Base-by-base conservation (phyloP, 2,888 invertebrate genomes). In the Operophtera brumata region DNA sequence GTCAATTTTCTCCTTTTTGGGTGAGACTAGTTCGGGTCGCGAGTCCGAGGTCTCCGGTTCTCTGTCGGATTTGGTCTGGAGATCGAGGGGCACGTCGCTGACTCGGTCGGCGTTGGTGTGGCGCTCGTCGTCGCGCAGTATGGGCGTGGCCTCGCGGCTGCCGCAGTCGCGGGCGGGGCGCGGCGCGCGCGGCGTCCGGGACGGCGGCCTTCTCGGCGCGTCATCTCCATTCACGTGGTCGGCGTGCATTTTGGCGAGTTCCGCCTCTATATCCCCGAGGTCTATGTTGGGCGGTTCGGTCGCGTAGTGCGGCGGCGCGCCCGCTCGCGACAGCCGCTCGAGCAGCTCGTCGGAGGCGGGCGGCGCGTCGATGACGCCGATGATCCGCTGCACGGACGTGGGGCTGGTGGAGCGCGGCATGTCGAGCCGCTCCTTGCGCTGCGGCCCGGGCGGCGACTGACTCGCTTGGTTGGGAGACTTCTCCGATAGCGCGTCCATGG, bases 401-500 rank as follows among this genome's bases (percentile, higher is more conserved):
- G 88, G 88, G 47, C 81, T 82, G 34, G 87, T 86, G 34, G 87
- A 86, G 6, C 84, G 75, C 1, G 87, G 85, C 84, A 88, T 82
- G 62, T 88, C 85, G 28, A 86, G 75, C 3, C 88, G 77, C 59
- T 90, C 89, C 62, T 87, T 88, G 37, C 84, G 72, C 71, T 83
- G 82, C 13, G 80, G 80, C 1, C 90, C 84, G 69, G 92, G 91
- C 61, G 92, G 96, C 80, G 93, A 96, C 88, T 89, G 95, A 39
- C 58, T 52, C 83, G 95, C 94, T 78, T 96, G 96, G 81, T 96
- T 96, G n/a, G 95, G 95, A 61, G 95, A 96, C 78, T 97, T 97
- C 79, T 97, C 97, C 13, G 96, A 96, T n/a, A 96, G 84, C 1
- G 97, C 96, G 78, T 97, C 97, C 97, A 97, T 96, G 34, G 96